Percentiles rank a stretch among this genome's conserved stretches.
Conservation (phyloP, 2,113 vertebrate genomes). For the Hyperopisus bebe region DNA sequence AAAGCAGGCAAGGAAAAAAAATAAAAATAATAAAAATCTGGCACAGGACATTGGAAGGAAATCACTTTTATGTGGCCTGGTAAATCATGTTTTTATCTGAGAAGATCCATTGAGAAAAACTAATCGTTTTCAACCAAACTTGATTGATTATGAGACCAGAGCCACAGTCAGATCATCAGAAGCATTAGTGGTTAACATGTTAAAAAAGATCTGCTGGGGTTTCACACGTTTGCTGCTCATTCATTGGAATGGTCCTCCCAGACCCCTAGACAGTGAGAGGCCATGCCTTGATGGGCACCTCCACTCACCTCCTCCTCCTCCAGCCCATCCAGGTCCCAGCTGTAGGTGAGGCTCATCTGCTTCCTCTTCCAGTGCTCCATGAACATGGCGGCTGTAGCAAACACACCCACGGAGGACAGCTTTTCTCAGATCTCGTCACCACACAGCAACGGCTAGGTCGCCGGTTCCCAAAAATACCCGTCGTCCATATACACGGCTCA, state of each 20-base stretch:
- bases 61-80: not conserved
- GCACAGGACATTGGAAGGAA: not conserved
- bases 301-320: slow-evolving; percentile 88
- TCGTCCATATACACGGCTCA: not conserved
- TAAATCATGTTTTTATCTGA: not conserved
- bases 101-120: not conserved
- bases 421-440: not conserved
- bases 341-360: slow-evolving; percentile 88
- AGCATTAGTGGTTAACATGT: not conserved
- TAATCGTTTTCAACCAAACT: not conserved
- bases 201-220: not conserved
- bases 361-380: slow-evolving; percentile 93
- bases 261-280: not conserved
- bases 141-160: not conserved
- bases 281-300: not conserved
- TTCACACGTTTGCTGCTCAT: not conserved
- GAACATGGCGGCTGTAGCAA: slow-evolving; percentile 77
- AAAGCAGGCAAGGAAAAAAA: slow-evolving; percentile 34
- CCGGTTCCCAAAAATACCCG: not conserved
- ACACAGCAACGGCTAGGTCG: not conserved
- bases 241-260: not conserved
- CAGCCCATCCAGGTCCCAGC: slow-evolving; percentile 90
- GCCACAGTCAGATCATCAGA: not conserved
- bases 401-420: not conserved
- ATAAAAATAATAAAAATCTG: not conserved